These are phyloP conservation scores for Leucoma salicis DNA, from an alignment of 2,888 invertebrate genomes.

Conservation along the genomic window DNA sequence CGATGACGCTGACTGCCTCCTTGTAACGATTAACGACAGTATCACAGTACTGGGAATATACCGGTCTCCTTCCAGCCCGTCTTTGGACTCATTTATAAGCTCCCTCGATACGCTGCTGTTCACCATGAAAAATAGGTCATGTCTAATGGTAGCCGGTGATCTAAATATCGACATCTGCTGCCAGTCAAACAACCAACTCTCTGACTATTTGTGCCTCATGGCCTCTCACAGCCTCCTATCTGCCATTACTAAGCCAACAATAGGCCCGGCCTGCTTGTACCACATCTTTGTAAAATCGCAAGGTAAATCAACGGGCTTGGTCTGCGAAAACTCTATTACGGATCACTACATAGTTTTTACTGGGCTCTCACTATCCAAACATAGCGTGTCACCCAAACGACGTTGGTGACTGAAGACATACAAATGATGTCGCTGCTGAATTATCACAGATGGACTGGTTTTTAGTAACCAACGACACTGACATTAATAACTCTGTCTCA, in stretches of 20 bases:
- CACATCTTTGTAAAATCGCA: not conserved
- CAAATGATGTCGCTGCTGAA: too few species aligned
- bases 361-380: not conserved
- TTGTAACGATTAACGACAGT: not conserved
- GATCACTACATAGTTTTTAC: not conserved
- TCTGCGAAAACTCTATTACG: not conserved
- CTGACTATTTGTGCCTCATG: not conserved
- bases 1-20: not conserved
- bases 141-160: not conserved
- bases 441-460: too few species aligned
- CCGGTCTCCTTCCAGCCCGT: not conserved
- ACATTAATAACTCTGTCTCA: too few species aligned
- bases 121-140: not conserved
- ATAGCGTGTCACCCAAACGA: too few species aligned
- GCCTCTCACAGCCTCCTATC: not conserved
- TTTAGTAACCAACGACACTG: too few species aligned
- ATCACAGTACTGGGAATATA: not conserved
- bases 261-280: not conserved
- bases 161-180: not conserved
- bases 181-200: not conserved
- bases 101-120: not conserved
- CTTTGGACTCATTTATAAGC: not conserved
- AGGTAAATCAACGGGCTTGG: not conserved
- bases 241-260: not conserved
- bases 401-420: too few species aligned